Percentiles rank a stretch among this genome's conserved stretches.
Conservation (phyloP, 2,888 invertebrate species). For the Melanchra persicariae region DNA sequence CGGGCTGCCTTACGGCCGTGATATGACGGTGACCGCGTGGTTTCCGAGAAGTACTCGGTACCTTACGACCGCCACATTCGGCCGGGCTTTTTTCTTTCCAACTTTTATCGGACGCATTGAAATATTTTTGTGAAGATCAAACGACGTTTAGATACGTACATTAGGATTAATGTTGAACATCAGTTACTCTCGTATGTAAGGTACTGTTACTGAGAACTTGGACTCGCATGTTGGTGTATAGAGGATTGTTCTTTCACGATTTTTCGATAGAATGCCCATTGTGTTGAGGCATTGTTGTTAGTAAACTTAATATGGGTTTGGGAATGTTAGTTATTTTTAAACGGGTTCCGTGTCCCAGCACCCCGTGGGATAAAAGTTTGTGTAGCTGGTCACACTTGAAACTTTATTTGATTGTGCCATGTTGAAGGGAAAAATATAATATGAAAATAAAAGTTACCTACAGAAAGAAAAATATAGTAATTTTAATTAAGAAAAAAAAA, state of each 20-base stretch:
- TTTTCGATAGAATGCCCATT: constrained; percentile 73
- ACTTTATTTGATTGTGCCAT: neutral
- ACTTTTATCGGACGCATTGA: constrained; percentile 88
- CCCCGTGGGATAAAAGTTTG: constrained; percentile 40
- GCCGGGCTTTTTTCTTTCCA: constrained; percentile 82
- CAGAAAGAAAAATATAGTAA: neutral
- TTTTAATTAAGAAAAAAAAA: neutral
- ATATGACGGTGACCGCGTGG: constrained; percentile 88
- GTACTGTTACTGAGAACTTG: constrained; percentile 79
- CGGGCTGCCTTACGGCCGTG: constrained; percentile 84
- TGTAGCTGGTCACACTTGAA: neutral
- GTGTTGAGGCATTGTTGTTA: constrained; percentile 69
- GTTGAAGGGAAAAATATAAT: neutral
- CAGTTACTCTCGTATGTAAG: constrained; percentile 75
- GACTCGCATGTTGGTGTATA: constrained; percentile 72
- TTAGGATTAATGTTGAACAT: constrained; percentile 90
- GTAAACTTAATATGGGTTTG: constrained; percentile 53
- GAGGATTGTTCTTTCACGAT: constrained; percentile 75
- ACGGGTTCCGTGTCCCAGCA: constrained; percentile 8
- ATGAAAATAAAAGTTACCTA: neutral
- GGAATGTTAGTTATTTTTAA: constrained; percentile 54
- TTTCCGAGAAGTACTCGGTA: constrained; percentile 88
- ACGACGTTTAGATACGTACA: constrained; percentile 88
- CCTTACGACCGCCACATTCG: constrained; percentile 85
- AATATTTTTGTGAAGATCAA: constrained; percentile 90